Base-by-base conservation (phyloP, 1,140 invertebrate species). In the Bombus cullumanus region DNA sequence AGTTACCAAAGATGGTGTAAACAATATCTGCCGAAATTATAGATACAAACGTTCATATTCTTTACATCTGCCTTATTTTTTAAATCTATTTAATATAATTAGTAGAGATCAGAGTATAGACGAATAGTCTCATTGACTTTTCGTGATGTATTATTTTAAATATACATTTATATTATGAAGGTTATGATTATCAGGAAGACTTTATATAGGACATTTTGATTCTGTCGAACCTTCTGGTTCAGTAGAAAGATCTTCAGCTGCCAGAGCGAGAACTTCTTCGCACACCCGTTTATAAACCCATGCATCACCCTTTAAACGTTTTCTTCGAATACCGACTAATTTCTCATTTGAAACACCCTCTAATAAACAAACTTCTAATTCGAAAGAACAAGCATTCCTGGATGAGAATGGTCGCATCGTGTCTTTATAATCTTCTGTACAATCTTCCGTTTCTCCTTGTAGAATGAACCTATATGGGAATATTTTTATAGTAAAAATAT, bases 231-330 rank as follows among this genome's bases (percentile, higher is more conserved):
- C 78, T 31, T 90, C 88, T 28, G 91, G 62, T 78, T 91, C 86
- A 12, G 77, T 76, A 22, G 90, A 81, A 25, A 92, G 88, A 85
- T 95, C 94, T n/a, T 94, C 94, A 37, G 95, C 93, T 62, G 96
- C 96, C 81, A 97, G 93, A 66, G 95, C 96, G 47, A 98, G 95
- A 59, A 98, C 96, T 94, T 98, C 97, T 94, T 98, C 98, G 92
- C 97, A 98, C n/a, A 98, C 96, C 84, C 96, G 96, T 93, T 98
- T 98, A 92, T 98, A 98, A 81, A 97, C 96, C 97, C 98, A 98
- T 5, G 97, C 96, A 93, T 98, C 97, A 5, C 98, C 98, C 92
- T 97, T 97, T 2, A 98, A 95, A 81, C 98, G 94, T 92, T 98
- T 98, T 64, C 98, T 95, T 86, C 97, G 95, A 53, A 98, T 97